Base-by-base conservation (phyloP, 2,113 vertebrate genomes). In the Oenanthe melanoleuca region DNA sequence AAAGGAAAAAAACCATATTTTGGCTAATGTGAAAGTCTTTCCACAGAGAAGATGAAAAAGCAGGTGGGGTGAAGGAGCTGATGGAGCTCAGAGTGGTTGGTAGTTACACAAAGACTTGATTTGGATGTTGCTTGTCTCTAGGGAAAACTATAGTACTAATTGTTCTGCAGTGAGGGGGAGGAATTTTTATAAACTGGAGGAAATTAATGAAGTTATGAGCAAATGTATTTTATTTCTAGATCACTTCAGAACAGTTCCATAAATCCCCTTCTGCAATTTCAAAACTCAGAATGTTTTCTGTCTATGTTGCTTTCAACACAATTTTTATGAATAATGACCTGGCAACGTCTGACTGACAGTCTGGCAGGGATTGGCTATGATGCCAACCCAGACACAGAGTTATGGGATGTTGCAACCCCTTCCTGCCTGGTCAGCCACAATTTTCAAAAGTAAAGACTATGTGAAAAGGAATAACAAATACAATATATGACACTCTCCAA, bases 1-100 rank as follows among this genome's bases (percentile, higher is more conserved):
- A 96, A 95, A 97, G 92, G 80, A 89, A 85, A 96, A 42, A 91
- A 92, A 94, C 38, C 78, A 77, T 94, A 70, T 95, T 97, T 94
- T 93, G 70, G 55, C 56, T 86, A 94, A 86, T 45, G 44, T 81
- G 71, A 92, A 97, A 81, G 37, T 92, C 89, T 94, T 94, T 93
- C 93, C 92, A 88, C 1, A 5, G 65, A 59, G 86, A 92, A 95
- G 80, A 73, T 72, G 69, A 87, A 82, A 67, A 55, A 71, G 59
- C 95, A 97, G 93, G 92, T 95, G 77, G 72, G 33, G 44, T 71
- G 49, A 96, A 34, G 86, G 55, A 89, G n/a, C 47, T 89, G 37
- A 52, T 47, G 60, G 66, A 92, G 74, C 40, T 89, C 80, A 81
- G 60, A 66, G 49, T 79, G 80, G 45, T 53, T 64, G 8, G 80